These are phyloP conservation scores for Brachyistius frenatus DNA, from an alignment of 2,113 vertebrate genomes.

Conservation along the genomic window DNA sequence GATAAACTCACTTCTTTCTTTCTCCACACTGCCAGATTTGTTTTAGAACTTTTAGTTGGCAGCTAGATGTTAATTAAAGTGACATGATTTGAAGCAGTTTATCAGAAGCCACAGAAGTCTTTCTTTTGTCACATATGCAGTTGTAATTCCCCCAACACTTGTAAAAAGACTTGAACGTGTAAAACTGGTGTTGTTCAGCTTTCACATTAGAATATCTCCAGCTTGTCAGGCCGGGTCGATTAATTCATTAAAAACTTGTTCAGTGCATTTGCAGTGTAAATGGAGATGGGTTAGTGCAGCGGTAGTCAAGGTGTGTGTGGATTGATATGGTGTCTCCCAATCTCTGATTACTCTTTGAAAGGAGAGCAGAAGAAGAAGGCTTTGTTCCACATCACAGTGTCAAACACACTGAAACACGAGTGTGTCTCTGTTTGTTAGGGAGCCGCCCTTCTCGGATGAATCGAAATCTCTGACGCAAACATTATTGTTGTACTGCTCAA, in stretches of 20 bases:
- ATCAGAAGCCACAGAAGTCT: no score
- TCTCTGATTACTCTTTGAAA: constrained; percentile 62
- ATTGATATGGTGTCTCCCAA: constrained; percentile 17
- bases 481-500: constrained; percentile 3
- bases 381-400: constrained; percentile 16
- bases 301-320: constrained; percentile 46
- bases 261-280: constrained; percentile 34
- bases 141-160: neutral
- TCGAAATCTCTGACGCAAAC: constrained; percentile 24
- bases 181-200: neutral
- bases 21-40: neutral
- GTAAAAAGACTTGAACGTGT: neutral
- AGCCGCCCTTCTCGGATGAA: constrained; percentile 2
- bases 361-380: constrained; percentile 28
- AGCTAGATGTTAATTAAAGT: no score
- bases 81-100: no score
- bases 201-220: neutral
- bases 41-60: neutral
- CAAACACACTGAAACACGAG: constrained; percentile 51
- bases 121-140: neutral
- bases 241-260: constrained; percentile 21
- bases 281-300: constrained; percentile 26
- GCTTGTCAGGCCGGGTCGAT: neutral
- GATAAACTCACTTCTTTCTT: no score
- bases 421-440: constrained; percentile 16